phyloP scores from a whole-genome alignment of 2,797 vertebrate species.

The Prunella strophiata region DNA sequence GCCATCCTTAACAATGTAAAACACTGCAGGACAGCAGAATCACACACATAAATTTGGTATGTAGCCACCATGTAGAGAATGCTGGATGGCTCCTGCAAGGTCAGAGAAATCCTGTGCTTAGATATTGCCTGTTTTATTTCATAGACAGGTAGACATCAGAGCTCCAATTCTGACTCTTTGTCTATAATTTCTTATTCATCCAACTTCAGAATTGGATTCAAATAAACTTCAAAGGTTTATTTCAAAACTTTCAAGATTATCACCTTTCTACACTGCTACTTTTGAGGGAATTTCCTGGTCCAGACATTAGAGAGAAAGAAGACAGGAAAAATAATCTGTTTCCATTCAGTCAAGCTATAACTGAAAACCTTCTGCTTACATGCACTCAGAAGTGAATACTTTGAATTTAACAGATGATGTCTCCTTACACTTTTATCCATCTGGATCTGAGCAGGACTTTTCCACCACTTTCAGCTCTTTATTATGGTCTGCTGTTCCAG shows the following conservation, averaged over 20 bases:
- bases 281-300: background rate
- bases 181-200: background rate
- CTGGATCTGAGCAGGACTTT: background rate
- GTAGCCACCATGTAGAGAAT: background rate
- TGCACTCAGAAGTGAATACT: background rate
- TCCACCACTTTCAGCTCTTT: background rate
- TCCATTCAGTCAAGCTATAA: background rate
- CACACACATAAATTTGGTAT: fast-evolving
- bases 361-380: background rate
- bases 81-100: background rate
- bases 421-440: background rate
- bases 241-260: background rate
- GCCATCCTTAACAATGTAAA: background rate
- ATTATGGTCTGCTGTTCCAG: background rate
- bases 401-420: background rate
- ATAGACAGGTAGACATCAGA: background rate
- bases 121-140: background rate
- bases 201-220: background rate
- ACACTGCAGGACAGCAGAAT: background rate
- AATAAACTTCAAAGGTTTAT: background rate
- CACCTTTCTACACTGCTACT: background rate
- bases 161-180: background rate
- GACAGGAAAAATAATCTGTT: background rate
- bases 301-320: background rate
- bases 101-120: background rate